A percentile compares a stretch with the other conserved stretches of the same genome.
phyloP scores from a whole-genome alignment of 2,113 vertebrate genomes.

The Silurus meridionalis region DNA sequence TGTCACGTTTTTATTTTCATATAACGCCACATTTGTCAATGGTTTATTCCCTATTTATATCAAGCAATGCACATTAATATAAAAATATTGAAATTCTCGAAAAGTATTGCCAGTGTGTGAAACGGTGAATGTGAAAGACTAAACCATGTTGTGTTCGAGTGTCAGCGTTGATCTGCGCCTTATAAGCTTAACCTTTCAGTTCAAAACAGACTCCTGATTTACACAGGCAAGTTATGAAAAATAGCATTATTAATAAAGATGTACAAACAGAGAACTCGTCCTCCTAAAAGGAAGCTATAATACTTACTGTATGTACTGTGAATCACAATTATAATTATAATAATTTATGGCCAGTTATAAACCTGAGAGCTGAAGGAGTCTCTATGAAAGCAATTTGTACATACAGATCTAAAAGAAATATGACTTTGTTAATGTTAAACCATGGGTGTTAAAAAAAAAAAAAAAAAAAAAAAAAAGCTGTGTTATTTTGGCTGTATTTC shows the following conservation, averaged over 20 bases:
- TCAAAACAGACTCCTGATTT: background rate
- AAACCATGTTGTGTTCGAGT: background rate
- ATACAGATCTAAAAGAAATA: background rate
- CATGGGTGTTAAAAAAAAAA: background rate
- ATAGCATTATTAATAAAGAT: background rate
- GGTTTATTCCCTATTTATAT: background rate
- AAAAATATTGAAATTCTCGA: background rate
- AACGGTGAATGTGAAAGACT: background rate
- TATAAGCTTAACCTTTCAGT: background rate
- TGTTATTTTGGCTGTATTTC: background rate
- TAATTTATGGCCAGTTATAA: slow-evolving; percentile 1
- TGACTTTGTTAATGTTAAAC: background rate
- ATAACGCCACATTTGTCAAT: background rate
- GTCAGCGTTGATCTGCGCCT: background rate
- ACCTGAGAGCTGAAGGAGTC: background rate
- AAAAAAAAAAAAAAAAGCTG: too few species aligned
- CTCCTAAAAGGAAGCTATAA: background rate
- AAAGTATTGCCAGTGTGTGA: background rate
- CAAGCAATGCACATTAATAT: background rate
- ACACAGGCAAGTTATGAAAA: background rate
- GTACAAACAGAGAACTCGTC: background rate
- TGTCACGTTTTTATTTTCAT: background rate
- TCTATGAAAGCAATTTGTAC: background rate
- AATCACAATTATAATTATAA: background rate
- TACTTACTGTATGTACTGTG: background rate